A percentile compares a stretch with the other conserved stretches of the same genome.
phyloP scores from a whole-genome alignment of 2,113 vertebrate genomes.

The Aleadryas rufinucha region DNA sequence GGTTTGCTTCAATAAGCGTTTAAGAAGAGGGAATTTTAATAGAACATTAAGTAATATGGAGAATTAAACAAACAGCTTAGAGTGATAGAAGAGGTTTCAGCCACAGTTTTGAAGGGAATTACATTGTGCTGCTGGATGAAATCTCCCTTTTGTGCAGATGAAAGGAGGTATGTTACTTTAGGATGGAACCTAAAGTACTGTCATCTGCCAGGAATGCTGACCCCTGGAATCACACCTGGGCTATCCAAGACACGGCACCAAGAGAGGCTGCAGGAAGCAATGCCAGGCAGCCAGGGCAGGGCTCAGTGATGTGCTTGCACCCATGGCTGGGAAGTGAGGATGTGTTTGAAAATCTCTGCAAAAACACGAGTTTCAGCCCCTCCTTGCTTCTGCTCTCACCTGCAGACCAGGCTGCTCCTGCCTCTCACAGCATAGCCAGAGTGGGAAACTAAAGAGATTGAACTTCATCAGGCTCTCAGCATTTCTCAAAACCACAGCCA shows the following conservation, averaged over 20 bases:
- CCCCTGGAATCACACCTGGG: not conserved
- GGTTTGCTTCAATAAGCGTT: conserved; percentile 61
- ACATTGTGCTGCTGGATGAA: not conserved
- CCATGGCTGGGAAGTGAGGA: not conserved
- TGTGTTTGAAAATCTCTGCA: not conserved
- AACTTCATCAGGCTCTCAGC: not conserved
- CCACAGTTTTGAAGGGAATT: conserved; percentile 24
- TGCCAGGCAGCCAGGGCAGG: not conserved
- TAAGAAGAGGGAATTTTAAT: conserved; percentile 54
- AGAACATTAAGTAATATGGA: conserved; percentile 51
- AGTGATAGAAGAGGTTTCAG: conserved; percentile 45
- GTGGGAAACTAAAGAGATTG: not conserved
- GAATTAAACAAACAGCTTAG: conserved; percentile 64
- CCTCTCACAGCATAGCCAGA: not conserved
- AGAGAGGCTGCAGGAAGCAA: not conserved
- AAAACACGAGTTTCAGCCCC: not conserved
- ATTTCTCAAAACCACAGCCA: not conserved
- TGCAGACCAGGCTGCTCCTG: not conserved
- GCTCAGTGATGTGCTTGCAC: not conserved
- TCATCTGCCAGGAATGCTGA: not conserved
- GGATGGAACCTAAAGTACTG: no score
- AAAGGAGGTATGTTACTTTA: not conserved
- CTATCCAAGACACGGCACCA: not conserved
- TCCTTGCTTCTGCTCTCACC: not conserved
- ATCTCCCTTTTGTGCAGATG: not conserved